Evolutionary conservation across 2,113 vertebrate genomes (phyloP).

Genomic region (Poicephalus gulielmi): DNA sequence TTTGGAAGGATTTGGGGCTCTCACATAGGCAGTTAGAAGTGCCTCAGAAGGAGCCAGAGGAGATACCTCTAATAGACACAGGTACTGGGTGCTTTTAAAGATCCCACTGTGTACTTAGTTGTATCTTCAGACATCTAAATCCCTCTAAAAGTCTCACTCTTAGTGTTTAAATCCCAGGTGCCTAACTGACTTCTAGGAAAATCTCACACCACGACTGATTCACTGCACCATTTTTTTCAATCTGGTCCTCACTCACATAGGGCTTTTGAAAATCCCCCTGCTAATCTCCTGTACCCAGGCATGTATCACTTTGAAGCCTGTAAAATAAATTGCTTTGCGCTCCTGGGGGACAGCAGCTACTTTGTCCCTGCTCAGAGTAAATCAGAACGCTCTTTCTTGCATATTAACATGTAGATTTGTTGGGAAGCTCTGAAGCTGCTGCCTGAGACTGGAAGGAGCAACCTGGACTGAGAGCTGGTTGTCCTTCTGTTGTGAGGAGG

Average conservation of each 20-base stretch:
- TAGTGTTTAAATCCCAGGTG: conserved; percentile 56
- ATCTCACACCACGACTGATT: conserved; percentile 25
- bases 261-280: conserved; percentile 48
- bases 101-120: background rate
- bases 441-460: background rate
- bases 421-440: background rate
- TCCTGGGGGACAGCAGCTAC: conserved; percentile 28
- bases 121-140: conserved; percentile 58
- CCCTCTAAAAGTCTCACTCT: conserved; percentile 52
- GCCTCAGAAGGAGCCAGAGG: background rate
- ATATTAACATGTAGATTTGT: background rate
- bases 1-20: background rate
- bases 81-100: background rate
- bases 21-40: background rate
- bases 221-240: background rate
- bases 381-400: background rate
- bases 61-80: background rate
- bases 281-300: conserved; percentile 55
- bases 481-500: background rate
- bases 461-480: rapidly evolving
- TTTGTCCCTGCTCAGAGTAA: background rate
- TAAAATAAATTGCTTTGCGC: conserved; percentile 30
- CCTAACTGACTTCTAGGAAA: conserved; percentile 51
- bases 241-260: conserved; percentile 5
- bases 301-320: conserved; percentile 36